Evolutionary conservation across 2,113 vertebrate species (phyloP), one percentile per base, ranked within the genome.

Genomic region (Oreamnos americanus): DNA sequence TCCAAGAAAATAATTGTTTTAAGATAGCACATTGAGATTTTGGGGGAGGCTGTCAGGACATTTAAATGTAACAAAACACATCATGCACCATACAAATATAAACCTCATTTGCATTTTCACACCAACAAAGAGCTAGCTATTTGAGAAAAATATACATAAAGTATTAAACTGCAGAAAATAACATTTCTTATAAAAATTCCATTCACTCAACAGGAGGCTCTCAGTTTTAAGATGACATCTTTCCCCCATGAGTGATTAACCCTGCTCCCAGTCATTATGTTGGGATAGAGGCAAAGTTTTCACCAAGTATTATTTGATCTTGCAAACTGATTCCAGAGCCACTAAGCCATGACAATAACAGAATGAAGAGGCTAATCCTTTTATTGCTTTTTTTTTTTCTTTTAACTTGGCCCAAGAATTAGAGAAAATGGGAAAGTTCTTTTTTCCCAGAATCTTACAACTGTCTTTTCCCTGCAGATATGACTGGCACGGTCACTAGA

Each of bases 51-150:
- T 26, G 16, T 57, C n/a, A 91, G 25, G 36, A 93, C 39, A 93
- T 78, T 91, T 91, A 79, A 92, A 91, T 92, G 36, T 62, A 97
- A 64, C 30, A 85, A 81, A 23, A 93, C 33, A 47, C 67, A 78
- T 8, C 53, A 74, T 33, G 2, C 21, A 87, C 1, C 64, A 10
- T 45, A 62, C 51, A 96, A 94, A 87, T 88, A 91, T 78, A 97
- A 78, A 96, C 8, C 19, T 95, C 43, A 93, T 93, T 92, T 95
- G 25, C 55, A 87, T 96, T 96, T 96, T 92, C 62, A 90, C 57
- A 95, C 55, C 19, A 55, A 62, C 93, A 93, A 7, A 62, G 6
- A 53, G 6, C n/a, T 71, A 17, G 10, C 39, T 62, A 11, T 91
- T 93, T 78, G 76, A 94, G 33, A 93, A 33, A 93, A 92, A 88